Evolutionary conservation across 2,888 invertebrate genomes (phyloP).

Genomic region (Drosophila koepferae): DNA sequence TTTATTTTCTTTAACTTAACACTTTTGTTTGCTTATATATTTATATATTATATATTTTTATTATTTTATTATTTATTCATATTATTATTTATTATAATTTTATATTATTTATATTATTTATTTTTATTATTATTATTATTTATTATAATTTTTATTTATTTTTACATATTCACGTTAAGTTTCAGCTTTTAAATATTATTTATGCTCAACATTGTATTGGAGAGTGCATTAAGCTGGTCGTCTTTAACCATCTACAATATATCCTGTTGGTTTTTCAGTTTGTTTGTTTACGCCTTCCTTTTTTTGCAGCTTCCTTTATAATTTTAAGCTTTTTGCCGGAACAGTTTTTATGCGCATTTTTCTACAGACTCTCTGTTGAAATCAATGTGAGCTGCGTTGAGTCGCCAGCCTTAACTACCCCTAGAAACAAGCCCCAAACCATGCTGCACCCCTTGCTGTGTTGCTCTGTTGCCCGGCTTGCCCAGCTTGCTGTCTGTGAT

Average conservation of each 20-base stretch:
- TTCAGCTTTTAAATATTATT: neutral
- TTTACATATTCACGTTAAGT: too few relatives aligned
- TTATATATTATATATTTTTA: too few relatives aligned
- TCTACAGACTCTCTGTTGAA: constrained; percentile 63
- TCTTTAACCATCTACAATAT: neutral
- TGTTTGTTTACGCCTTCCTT: constrained; percentile 3
- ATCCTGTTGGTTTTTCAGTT: constrained; percentile 3
- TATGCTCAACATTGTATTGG: neutral
- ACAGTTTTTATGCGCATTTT: constrained; percentile 65
- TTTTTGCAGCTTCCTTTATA: constrained; percentile 29
- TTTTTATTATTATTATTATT: too few relatives aligned
- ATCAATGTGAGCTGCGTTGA: constrained; percentile 66
- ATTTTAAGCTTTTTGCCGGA: constrained; percentile 58
- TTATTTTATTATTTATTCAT: too few relatives aligned
- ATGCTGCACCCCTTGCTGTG: neutral
- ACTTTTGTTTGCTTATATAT: too few relatives aligned
- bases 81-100: too few relatives aligned
- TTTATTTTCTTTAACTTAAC: too few relatives aligned
- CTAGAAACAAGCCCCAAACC: neutral
- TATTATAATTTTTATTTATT: too few relatives aligned
- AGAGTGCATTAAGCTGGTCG: constrained; percentile 28
- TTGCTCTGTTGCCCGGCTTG: constrained; percentile 40
- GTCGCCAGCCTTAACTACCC: constrained; percentile 34
- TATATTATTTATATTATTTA: too few relatives aligned
- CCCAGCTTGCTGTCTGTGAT: constrained; percentile 57